Percentiles rank a stretch among this genome's conserved stretches.
Evolutionary conservation across 2,797 vertebrate genomes (phyloP).

Genomic region (Moxostoma hubbsi): DNA sequence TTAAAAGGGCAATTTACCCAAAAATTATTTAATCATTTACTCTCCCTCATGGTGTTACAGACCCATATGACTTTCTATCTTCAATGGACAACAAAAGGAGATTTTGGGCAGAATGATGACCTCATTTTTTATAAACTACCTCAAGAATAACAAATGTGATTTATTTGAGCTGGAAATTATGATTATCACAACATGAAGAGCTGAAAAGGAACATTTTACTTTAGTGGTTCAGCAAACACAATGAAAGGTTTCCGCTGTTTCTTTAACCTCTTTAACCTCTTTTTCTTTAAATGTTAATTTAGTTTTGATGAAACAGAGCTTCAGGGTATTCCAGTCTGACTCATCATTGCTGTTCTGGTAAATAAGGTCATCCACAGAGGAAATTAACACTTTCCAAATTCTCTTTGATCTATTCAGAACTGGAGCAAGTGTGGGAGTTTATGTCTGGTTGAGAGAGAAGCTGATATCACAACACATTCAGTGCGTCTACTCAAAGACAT

Average conservation of each 20-base stretch:
- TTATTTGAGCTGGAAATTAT: not conserved
- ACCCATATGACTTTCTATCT: too few relatives aligned
- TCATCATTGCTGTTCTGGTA: constrained; percentile 59
- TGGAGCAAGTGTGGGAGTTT: constrained; percentile 56
- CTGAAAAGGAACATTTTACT: not conserved
- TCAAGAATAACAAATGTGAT: constrained; percentile 12
- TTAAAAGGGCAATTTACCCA: too few relatives aligned
- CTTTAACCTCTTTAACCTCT: constrained; percentile 22
- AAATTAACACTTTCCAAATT: constrained; percentile 56
- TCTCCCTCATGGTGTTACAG: too few relatives aligned
- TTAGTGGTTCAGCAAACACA: not conserved
- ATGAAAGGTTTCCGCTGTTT: constrained; percentile 4
- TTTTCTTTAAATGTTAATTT: constrained; percentile 55
- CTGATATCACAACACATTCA: constrained; percentile 1
- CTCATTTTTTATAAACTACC: not conserved
- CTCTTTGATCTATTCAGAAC: constrained; percentile 65
- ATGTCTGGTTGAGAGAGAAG: constrained; percentile 10
- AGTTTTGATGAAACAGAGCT: constrained; percentile 60
- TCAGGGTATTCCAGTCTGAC: constrained; percentile 52
- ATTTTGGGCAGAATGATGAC: too few relatives aligned
- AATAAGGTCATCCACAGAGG: constrained; percentile 59
- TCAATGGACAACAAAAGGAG: too few relatives aligned
- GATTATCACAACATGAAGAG: not conserved
- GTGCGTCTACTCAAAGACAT: constrained; percentile 51
- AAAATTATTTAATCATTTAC: too few relatives aligned